Evolutionary conservation across 2,888 invertebrate species (phyloP).

Genomic region (Coenonympha arcania): DNA sequence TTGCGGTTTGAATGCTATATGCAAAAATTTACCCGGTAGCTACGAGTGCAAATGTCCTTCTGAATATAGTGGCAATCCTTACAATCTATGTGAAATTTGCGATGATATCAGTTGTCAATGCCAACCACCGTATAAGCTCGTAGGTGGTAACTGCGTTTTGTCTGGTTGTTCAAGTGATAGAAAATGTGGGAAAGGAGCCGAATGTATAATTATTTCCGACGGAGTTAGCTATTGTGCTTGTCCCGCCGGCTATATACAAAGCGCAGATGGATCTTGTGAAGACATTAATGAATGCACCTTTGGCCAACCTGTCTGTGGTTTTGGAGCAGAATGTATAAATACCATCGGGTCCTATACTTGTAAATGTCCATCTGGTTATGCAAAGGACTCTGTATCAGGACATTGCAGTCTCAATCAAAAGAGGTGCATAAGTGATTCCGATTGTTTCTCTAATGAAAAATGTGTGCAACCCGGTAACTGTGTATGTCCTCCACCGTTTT

Average conservation of each 20-base stretch:
- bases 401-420: slow-evolving; percentile 88
- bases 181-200: slow-evolving; percentile 88
- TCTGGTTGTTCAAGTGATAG: slow-evolving; percentile 87
- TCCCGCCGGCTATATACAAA: slow-evolving; percentile 87
- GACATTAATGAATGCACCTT: slow-evolving; percentile 90
- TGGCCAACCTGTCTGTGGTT: slow-evolving; percentile 84
- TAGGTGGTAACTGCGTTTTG: slow-evolving; percentile 87
- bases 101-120: slow-evolving; percentile 88
- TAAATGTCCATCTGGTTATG: slow-evolving; percentile 85
- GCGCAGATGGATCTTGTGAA: slow-evolving; percentile 84
- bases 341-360: slow-evolving; percentile 84
- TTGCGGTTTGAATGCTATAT: slow-evolving; percentile 91
- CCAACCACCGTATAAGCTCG: slow-evolving; percentile 88
- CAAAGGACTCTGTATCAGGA: slow-evolving; percentile 86
- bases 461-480: slow-evolving; percentile 94
- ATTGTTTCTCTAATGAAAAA: slow-evolving; percentile 89
- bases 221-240: slow-evolving; percentile 95
- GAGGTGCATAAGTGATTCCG: slow-evolving; percentile 85
- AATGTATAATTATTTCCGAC: slow-evolving; percentile 91
- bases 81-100: slow-evolving; percentile 88
- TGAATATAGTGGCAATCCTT: slow-evolving; percentile 92
- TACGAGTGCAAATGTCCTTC: slow-evolving; percentile 93
- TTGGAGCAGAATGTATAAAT: slow-evolving; percentile 90
- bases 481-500: slow-evolving; percentile 92
- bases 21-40: slow-evolving; percentile 93